Evolutionary conservation across 2,113 vertebrate genomes (phyloP).

Genomic region (Neoarius graeffei): DNA sequence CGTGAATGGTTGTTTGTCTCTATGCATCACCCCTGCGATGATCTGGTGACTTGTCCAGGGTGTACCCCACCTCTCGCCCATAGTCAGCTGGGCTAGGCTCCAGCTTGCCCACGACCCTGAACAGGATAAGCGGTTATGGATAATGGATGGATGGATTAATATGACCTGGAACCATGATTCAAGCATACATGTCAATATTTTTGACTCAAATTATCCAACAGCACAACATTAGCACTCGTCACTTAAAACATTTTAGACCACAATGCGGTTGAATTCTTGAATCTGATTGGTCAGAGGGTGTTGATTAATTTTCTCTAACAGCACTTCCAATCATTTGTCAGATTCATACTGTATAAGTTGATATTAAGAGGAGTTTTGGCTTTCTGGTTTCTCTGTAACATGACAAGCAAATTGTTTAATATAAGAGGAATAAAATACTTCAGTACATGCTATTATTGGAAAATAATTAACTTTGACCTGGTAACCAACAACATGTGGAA

Average conservation of each 20-base stretch:
- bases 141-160: neutral
- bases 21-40: no score
- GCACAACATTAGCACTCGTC: neutral
- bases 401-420: neutral
- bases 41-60: no score
- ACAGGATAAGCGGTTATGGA: no score
- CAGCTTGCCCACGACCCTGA: no score
- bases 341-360: neutral
- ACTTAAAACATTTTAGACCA: neutral
- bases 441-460: neutral
- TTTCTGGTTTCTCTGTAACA: neutral
- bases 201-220: neutral
- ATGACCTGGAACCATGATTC: neutral
- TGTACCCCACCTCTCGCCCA: no score
- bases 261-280: neutral
- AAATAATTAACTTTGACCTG: neutral
- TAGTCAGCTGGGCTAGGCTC: no score
- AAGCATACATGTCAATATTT: neutral
- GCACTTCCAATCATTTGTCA: no score
- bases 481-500: neutral
- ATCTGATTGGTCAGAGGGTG: neutral
- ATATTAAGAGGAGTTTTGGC: neutral
- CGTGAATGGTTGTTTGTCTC: no score
- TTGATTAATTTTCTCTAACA: neutral
- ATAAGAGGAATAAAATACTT: neutral